Evolutionary conservation across 2,113 vertebrate species (phyloP).

Genomic region (Microtus oregoni): DNA sequence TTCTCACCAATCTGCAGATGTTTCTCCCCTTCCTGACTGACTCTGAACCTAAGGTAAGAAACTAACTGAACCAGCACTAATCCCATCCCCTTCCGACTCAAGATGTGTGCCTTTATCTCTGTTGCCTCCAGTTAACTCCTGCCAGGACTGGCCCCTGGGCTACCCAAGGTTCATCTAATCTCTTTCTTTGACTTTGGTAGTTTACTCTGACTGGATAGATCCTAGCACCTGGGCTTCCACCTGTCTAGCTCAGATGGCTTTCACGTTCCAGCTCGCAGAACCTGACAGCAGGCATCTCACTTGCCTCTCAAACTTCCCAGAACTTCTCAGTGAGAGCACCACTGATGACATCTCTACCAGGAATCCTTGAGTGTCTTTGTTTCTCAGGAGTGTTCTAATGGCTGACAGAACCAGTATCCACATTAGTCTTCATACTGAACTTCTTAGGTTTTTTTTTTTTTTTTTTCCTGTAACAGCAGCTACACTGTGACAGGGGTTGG

Average conservation of each 20-base stretch:
- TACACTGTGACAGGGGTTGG: not conserved
- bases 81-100: not conserved
- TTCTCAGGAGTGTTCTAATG: not conserved
- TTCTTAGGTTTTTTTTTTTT: accelerated
- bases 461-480: not conserved
- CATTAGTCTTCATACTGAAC: not conserved
- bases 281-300: no score
- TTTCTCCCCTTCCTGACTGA: not conserved
- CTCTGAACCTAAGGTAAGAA: no score
- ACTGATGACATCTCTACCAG: not conserved
- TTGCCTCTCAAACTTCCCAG: not conserved
- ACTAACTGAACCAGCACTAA: not conserved
- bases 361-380: not conserved
- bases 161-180: accelerated
- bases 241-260: not conserved
- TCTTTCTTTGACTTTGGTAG: not conserved
- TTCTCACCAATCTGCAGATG: not conserved
- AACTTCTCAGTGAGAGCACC: not conserved
- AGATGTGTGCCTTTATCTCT: not conserved
- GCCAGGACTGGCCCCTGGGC: not conserved
- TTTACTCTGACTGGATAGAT: not conserved
- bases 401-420: not conserved
- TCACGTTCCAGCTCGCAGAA: not conserved
- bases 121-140: not conserved
- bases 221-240: not conserved